phyloP scores from a whole-genome alignment of 2,113 vertebrate species.

The Sula dactylatra region DNA sequence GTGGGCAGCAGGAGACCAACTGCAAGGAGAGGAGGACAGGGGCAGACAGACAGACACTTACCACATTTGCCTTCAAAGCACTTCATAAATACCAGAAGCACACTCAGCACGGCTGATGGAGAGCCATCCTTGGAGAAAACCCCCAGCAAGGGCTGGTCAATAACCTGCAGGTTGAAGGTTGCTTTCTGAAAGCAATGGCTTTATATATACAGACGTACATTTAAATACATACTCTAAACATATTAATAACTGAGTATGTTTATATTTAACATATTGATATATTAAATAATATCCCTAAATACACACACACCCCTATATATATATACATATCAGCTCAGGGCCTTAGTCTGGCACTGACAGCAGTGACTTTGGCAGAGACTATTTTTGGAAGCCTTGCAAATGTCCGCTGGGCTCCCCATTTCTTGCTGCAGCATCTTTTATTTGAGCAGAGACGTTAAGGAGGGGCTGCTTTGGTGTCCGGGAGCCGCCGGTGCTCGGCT shows the following conservation, averaged over 20 bases:
- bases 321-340: background rate
- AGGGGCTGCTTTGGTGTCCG: fast-evolving
- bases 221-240: background rate
- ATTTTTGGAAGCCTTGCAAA: background rate
- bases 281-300: background rate
- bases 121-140: background rate
- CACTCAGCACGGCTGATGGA: fast-evolving
- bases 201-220: background rate
- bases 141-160: fast-evolving
- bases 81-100: background rate
- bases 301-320: fast-evolving
- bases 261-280: background rate
- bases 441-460: background rate
- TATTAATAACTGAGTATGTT: background rate
- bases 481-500: background rate
- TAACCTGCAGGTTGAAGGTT: background rate
- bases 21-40: background rate
- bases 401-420: background rate
- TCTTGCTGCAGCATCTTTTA: background rate
- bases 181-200: background rate
- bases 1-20: fast-evolving
- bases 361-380: background rate
- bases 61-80: background rate
- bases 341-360: background rate
- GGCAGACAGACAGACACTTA: background rate